Evolutionary conservation across 1,140 invertebrate genomes (phyloP).

Genomic region (Aphidius gifuensis): DNA sequence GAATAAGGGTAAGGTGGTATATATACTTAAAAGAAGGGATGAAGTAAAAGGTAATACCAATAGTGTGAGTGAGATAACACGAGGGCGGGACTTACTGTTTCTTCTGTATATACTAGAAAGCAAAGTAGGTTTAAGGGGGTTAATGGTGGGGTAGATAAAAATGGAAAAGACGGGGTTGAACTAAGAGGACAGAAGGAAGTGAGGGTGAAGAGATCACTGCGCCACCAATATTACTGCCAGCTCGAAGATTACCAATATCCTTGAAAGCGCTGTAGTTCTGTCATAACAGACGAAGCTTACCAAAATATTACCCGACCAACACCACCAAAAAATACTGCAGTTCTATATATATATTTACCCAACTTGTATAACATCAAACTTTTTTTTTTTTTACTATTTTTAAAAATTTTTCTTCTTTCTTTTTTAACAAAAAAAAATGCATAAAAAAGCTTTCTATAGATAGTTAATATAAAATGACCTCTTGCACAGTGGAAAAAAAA

Average conservation of each 20-base stretch:
- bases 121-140: not conserved
- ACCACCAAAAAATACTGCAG: slow-evolving; percentile 23
- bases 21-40: not conserved
- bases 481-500: too few relatives aligned
- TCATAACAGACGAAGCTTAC: slow-evolving; percentile 56
- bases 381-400: too few relatives aligned
- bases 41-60: slow-evolving; percentile 8
- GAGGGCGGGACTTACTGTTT: slow-evolving; percentile 8
- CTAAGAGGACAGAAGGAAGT: slow-evolving; percentile 27
- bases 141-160: slow-evolving; percentile 12
- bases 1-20: not conserved
- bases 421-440: too few relatives aligned
- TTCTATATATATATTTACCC: not conserved
- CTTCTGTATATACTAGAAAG: too few relatives aligned
- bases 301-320: slow-evolving; percentile 49
- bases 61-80: slow-evolving; percentile 1
- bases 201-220: slow-evolving; percentile 51
- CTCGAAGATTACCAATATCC: slow-evolving; percentile 56
- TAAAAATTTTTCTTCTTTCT: too few relatives aligned
- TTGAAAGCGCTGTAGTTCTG: slow-evolving; percentile 50
- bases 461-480: too few relatives aligned
- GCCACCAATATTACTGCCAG: slow-evolving; percentile 51
- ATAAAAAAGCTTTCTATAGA: too few relatives aligned
- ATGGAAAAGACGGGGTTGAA: not conserved
- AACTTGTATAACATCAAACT: too few relatives aligned